Evolutionary conservation across 2,113 vertebrate species (phyloP).

Genomic region (Sminthopsis crassicaudata): DNA sequence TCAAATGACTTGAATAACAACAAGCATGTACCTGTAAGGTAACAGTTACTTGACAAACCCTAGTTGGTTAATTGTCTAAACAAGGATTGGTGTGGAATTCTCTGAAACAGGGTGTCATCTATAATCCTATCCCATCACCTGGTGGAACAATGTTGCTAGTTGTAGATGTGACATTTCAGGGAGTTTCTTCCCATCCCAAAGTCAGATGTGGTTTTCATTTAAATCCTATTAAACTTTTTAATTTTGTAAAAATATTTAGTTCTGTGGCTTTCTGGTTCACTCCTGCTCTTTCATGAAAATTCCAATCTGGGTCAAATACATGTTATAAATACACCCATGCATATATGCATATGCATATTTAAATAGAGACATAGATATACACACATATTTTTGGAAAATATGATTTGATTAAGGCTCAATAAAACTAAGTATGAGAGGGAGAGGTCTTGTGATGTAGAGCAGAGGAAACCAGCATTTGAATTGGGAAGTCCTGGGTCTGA

Average conservation of each 20-base stretch:
- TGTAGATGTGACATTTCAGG: neutral
- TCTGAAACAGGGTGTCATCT: neutral
- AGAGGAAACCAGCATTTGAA: neutral
- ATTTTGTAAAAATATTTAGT: slow-evolving; percentile 10
- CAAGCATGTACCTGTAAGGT: neutral
- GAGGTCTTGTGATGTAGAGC: neutral
- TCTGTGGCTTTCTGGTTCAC: slow-evolving; percentile 1
- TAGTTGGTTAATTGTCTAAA: neutral
- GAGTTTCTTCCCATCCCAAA: neutral
- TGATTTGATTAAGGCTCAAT: neutral
- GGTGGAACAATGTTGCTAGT: neutral
- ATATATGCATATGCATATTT: neutral
- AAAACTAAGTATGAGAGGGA: neutral
- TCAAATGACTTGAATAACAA: neutral
- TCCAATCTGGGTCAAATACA: slow-evolving; percentile 13
- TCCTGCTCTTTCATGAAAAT: slow-evolving; percentile 36
- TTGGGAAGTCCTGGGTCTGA: neutral
- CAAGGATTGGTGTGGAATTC: neutral
- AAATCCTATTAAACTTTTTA: neutral
- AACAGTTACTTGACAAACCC: neutral
- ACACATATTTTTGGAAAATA: neutral
- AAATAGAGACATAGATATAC: no score
- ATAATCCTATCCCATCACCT: neutral
- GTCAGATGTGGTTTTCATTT: neutral
- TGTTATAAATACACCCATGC: slow-evolving; percentile 21